A percentile compares a stretch with the other conserved stretches of the same genome.
Conservation (phyloP, 2,888 invertebrate genomes). For the Epistrophe eligans region DNA sequence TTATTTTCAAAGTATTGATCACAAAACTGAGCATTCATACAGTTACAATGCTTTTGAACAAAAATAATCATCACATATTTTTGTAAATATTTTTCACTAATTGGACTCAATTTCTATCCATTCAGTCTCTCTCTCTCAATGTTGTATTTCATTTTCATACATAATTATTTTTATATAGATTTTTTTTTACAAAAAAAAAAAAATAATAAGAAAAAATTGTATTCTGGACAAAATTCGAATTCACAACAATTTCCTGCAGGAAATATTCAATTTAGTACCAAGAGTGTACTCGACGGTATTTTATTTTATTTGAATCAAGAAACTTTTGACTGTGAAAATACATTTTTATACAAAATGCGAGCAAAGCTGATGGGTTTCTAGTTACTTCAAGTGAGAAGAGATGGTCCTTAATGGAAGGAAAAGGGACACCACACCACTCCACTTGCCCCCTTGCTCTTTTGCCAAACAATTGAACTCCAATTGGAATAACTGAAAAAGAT, state of each 20-base stretch:
- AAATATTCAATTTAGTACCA: constrained; percentile 64
- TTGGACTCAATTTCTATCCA: too few species aligned
- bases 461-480: constrained; percentile 51
- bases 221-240: constrained; percentile 20
- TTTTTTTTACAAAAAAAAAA: too few species aligned
- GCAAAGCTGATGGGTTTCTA: constrained; percentile 20
- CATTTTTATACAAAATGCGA: background rate
- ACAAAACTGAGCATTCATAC: too few species aligned
- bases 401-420: constrained; percentile 30
- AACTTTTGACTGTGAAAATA: constrained; percentile 40
- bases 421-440: background rate
- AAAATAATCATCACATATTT: too few species aligned
- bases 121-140: too few species aligned
- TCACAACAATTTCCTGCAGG: constrained; percentile 61
- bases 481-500: constrained; percentile 10
- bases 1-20: too few species aligned
- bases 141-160: too few species aligned
- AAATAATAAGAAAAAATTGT: background rate
- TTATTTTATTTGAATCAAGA: background rate
- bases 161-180: too few species aligned
- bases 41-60: too few species aligned
- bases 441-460: background rate
- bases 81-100: too few species aligned
- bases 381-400: constrained; percentile 45
- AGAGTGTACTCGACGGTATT: constrained; percentile 59